Evolutionary conservation across 64 coral and sea anemone genomes (phyloP), one percentile per base, ranked within the genome.

Genomic region (Stichodactyla helianthus): DNA sequence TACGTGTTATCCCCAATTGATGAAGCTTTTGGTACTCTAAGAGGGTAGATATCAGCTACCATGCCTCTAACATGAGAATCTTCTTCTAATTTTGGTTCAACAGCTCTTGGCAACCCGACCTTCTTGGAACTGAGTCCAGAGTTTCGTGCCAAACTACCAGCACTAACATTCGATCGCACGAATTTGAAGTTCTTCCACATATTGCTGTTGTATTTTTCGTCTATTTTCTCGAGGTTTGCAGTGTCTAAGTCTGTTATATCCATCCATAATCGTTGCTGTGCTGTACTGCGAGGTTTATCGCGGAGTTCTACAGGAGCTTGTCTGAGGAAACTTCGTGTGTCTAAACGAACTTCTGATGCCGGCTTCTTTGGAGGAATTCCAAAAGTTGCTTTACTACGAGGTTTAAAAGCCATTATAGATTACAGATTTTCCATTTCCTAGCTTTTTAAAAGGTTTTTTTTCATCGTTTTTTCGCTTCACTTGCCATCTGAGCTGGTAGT

Each of bases 141-240:
- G 71, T 71, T 85, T 59, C 23, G 79, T 15, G 62, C 53, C 54
- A 64, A 51, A 25, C 50, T 59, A 14, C 52, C 80, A 53, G 87
- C 88, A 50, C 87, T 95, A 15, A 54, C 82, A 44, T 78, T 89
- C 18, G 94, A 83, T 56, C 94, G 87, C 27, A 96, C 94, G 82
- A 96, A 96, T 80, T 92, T 96, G 17, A 96, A 96, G 67, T 96
- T 96, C 77, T 96, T 96, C 94, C 94, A 96, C 88, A 93, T 87
- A 28, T 96, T 96, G 26, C 91, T 96, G 88, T 96, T 92, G 84
- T 95, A 95, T 55, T 92, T 35, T 15, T 89, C 82, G 44, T 95
- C 94, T 9, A 79, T 87, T 59, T 96, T 44, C 52, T 90, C 65
- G 11, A 96, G 52, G 53, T 90, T 82, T 20, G 88, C 63, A 18